Base-by-base conservation (phyloP, 2,113 vertebrate species). In the Archilochus colubris region DNA sequence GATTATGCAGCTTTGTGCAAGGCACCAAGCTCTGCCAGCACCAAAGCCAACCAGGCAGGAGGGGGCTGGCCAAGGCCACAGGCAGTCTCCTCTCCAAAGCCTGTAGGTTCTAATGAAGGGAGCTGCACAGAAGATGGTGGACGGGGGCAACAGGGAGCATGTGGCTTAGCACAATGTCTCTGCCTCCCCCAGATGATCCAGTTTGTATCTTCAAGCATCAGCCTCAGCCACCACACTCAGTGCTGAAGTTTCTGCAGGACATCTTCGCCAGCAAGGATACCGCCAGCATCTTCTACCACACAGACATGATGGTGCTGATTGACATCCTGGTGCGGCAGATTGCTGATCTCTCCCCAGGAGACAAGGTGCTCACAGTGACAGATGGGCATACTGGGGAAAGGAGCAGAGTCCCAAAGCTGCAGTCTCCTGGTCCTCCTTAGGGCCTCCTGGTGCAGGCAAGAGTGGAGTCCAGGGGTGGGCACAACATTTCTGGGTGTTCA, bases 251-350 rank as follows among this genome's bases (percentile, higher is more conserved):
- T 78, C 98, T 99, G 82, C 99, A 99, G 97, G 99, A 99, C 18
- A 97, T 99, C 66, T 99, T 99, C 12, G 97, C 98, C 94, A 98
- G 97, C 96, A 94, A 91, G 15, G 96, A 98, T 70, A 99, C 99
- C 0, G 98, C 99, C 0, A 91, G 98, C 95, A 99, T 99, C 97
- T 99, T 99, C 98, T 99, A 99, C 97, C 98, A 98, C 96, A 98
- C 98, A 0, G 99, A 99, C 97, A 99, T 99, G 99, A 99, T 99
- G 99, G 99, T 99, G 33, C 99, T 99, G 97, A 99, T 99, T 4
- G 99, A 99, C 98, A 99, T 99, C 57, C 97, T 98, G 3, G 99
- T 99, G 94, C 98, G 99, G 58, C 99, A 99, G 93, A 99, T 99
- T 31, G 99, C 99, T 1, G 99, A 99, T 96, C 98, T 99, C 81